Percentiles rank a stretch among this genome's conserved stretches.
Conservation (phyloP, 2,113 vertebrate genomes). For the Glaucidium brasilianum region DNA sequence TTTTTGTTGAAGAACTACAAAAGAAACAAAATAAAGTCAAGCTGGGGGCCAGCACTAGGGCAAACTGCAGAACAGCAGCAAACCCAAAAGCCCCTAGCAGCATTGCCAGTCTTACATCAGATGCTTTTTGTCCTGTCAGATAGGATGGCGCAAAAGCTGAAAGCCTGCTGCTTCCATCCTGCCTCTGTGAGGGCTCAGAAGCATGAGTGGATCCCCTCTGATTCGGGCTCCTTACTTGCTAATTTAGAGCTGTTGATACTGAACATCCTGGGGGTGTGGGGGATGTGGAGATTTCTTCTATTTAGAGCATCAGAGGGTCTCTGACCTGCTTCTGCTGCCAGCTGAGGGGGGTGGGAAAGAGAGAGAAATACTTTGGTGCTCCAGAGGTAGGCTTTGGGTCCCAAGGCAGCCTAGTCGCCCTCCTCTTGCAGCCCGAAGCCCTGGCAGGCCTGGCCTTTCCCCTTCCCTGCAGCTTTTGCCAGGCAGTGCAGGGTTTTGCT, state of each 20-base stretch:
- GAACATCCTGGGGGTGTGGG: rapidly evolving
- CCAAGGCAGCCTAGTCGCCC: neutral
- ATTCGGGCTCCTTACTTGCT: neutral
- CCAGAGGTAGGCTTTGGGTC: neutral
- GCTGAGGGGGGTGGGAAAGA: rapidly evolving
- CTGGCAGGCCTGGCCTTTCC: neutral
- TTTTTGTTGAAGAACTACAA: neutral
- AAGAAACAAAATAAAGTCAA: neutral
- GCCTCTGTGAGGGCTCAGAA: neutral
- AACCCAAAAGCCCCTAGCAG: neutral
- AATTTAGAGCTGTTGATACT: neutral
- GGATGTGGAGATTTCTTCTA: neutral
- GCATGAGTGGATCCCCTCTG: neutral
- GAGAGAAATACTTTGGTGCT: neutral
- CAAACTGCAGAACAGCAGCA: neutral
- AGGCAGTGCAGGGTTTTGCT: neutral
- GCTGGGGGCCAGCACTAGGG: neutral
- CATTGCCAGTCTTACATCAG: neutral
- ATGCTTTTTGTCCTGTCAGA: neutral
- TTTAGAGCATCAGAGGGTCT: neutral
- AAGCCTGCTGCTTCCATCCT: neutral
- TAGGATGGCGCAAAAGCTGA: neutral
- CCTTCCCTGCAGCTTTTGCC: neutral
- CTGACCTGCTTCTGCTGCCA: neutral
- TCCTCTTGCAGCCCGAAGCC: neutral